Evolutionary conservation across 2,797 vertebrate genomes (phyloP).

Genomic region (Microchirus variegatus): DNA sequence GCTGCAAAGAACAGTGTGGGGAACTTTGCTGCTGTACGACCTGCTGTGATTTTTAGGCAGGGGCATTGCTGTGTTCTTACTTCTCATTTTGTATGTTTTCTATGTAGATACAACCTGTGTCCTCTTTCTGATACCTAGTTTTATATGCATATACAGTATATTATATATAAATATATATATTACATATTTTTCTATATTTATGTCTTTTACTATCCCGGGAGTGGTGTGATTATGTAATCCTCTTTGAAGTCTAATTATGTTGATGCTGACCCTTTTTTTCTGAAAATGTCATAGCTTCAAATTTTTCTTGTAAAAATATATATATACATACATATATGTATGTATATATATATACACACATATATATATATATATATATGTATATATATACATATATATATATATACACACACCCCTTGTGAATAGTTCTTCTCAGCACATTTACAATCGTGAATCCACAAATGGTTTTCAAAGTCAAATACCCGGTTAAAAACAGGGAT

Average conservation of each 20-base stretch:
- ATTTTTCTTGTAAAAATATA: constrained; percentile 24
- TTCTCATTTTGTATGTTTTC: constrained; percentile 75
- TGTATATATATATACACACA: no score
- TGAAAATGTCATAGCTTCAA: constrained; percentile 45
- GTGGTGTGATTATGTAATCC: constrained; percentile 76
- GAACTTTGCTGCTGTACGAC: constrained; percentile 83
- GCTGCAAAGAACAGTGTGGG: constrained; percentile 71
- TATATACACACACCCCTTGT: not conserved
- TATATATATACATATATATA: no score
- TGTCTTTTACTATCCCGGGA: constrained; percentile 75
- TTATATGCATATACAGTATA: constrained; percentile 73
- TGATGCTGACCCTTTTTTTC: constrained; percentile 40
- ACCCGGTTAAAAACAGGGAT: not conserved
- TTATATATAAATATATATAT: constrained; percentile 61
- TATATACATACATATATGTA: no score
- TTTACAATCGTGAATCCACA: not conserved
- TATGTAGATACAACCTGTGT: constrained; percentile 60
- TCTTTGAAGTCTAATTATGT: constrained; percentile 60
- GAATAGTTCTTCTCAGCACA: constrained; percentile 53
- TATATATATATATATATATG: no score
- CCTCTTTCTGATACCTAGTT: constrained; percentile 70
- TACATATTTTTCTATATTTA: constrained; percentile 79
- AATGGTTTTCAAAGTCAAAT: no score
- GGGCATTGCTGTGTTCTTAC: constrained; percentile 80
- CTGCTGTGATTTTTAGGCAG: constrained; percentile 74